Conservation (phyloP, 2,797 vertebrate genomes). For the Chaetophractus vellerosus region DNA sequence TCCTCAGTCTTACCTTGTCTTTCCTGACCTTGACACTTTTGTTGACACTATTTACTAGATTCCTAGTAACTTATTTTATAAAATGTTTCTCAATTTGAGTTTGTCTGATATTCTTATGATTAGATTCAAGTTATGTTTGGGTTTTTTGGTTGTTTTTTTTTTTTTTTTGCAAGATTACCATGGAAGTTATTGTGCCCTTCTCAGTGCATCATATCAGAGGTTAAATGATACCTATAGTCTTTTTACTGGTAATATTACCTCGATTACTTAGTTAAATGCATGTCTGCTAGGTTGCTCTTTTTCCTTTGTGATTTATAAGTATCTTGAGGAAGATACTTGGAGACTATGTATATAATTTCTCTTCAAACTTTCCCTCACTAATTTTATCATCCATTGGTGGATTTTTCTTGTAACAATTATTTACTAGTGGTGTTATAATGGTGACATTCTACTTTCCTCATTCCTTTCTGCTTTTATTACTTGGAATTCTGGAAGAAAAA, state of each 20-base stretch:
- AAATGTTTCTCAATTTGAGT: conserved; percentile 10
- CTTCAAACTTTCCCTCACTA: not conserved
- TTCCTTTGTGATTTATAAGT: not conserved
- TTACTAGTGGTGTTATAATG: conserved; percentile 31
- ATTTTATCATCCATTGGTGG: conserved; percentile 33
- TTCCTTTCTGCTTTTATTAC: conserved; percentile 43
- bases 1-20: not conserved
- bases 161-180: not conserved
- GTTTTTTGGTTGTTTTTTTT: too few species aligned
- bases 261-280: not conserved
- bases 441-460: conserved; percentile 29
- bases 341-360: not conserved
- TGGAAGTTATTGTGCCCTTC: not conserved
- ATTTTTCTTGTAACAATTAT: not conserved
- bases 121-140: conserved; percentile 6
- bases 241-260: not conserved
- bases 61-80: conserved; percentile 18
- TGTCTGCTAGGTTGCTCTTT: not conserved
- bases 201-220: not conserved
- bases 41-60: not conserved
- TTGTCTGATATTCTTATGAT: conserved; percentile 9
- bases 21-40: conserved; percentile 14
- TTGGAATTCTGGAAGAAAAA: conserved; percentile 59
- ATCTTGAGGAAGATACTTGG: not conserved
- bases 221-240: not conserved